Base-by-base conservation (phyloP, 1,140 invertebrate species). In the Drosophila malerkotliana region DNA sequence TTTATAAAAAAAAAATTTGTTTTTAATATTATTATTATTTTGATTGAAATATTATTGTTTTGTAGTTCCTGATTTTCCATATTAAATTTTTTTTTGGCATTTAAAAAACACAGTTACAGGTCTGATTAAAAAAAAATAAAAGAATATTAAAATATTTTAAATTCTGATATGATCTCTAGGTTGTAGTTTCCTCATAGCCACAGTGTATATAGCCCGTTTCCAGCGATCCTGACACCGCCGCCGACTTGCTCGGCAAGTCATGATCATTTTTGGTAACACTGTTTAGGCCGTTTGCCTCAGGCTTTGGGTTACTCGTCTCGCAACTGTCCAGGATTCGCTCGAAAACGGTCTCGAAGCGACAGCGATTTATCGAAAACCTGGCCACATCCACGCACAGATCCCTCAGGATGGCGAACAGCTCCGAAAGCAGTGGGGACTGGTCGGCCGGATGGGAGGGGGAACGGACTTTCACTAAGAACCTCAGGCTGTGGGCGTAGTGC, bases 301-400 rank as follows among this genome's bases (percentile, higher is more conserved):
- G 56, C 26, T 52, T 44, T 49, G 4, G n/a, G 7, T 6, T 39
- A 1, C 48, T 34, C 3, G 60, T 9, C 18, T 78, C 72, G 18
- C 55, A 56, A 64, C 47, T 87, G 47, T 91, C 90, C 7, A 91
- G 67, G 14, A 91, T 91, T 4, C 87, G 63, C 52, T 91, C 90
- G 28, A 91, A 91, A 6, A 91, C 83, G 1, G 77, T 61, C 68
- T 91, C 90, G 18, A 91, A 82, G 12, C 80, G 85, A 44, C 90
- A 91, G 6, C 76, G 79, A 28, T 28, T 90, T 10, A 91, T 57
- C 7, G 90, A 79, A 45, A 90, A 84, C 6, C 81, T 79, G 1
- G 79, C 52, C 21, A 73, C 56, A 2, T 69, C 79, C 52, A 15
- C 49, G 53, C 68, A 53, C 56, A 87, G 54, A 6, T 76, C 44